Conservation (phyloP, 92 coral and sea anemone species). For the Epizoanthus scotinus region DNA sequence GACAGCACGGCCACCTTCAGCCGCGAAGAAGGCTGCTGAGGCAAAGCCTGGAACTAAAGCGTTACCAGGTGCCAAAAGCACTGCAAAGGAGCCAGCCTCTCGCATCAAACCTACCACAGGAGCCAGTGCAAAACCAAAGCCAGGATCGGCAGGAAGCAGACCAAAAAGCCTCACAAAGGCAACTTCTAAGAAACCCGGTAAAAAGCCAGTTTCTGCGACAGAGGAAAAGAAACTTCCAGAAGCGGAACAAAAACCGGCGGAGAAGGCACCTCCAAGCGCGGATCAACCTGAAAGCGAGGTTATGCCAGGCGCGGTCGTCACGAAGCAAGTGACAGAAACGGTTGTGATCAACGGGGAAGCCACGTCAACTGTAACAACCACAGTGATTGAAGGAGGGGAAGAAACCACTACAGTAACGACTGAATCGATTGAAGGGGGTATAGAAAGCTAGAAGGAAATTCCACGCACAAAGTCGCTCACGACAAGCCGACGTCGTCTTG, state of each 20-base stretch:
- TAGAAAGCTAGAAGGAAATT: slow-evolving; percentile 5
- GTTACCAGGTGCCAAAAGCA: background rate
- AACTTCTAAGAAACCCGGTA: slow-evolving; percentile 23
- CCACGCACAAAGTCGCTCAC: background rate
- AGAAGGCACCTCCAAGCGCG: background rate
- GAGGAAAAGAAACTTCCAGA: slow-evolving; percentile 3
- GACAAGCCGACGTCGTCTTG: background rate
- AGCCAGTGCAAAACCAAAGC: background rate
- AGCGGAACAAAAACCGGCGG: background rate
- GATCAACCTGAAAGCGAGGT: background rate
- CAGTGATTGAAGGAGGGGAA: slow-evolving; percentile 23
- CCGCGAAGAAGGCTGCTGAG: slow-evolving; percentile 22
- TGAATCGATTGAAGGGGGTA: slow-evolving; percentile 22
- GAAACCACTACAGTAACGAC: slow-evolving; percentile 14
- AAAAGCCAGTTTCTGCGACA: background rate
- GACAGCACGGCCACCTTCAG: slow-evolving; percentile 28
- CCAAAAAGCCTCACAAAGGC: slow-evolving; percentile 28
- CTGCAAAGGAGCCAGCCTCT: slow-evolving; percentile 23
- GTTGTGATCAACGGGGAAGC: slow-evolving; percentile 31
- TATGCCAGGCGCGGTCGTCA: slow-evolving; percentile 1
- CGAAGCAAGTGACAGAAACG: slow-evolving; percentile 35
- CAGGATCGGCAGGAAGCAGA: slow-evolving; percentile 18
- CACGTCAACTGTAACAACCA: slow-evolving; percentile 19
- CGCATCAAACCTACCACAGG: slow-evolving; percentile 36
- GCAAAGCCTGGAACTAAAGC: slow-evolving; percentile 26